These are phyloP conservation scores for Ophiodon elongatus DNA, from an alignment of 2,113 vertebrate species.

Conservation along the genomic window DNA sequence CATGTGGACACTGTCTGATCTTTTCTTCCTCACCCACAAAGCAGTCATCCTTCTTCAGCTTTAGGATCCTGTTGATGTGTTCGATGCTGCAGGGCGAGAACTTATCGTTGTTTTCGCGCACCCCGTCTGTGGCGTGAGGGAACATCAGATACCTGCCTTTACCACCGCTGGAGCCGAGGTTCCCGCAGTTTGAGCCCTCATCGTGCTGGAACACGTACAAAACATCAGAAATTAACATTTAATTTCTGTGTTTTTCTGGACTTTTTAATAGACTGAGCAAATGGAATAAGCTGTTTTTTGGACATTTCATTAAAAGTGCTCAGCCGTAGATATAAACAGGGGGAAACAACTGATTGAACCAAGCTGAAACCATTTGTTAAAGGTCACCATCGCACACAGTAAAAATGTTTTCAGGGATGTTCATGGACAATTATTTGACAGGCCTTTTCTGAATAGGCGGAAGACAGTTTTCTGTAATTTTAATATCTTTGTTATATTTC, in stretches of 20 bases:
- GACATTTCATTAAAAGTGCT: neutral
- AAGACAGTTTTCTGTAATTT: neutral
- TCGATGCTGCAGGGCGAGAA: slow-evolving; percentile 86
- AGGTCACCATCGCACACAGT: neutral
- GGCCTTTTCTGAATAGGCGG: neutral
- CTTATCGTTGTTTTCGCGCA: slow-evolving; percentile 87
- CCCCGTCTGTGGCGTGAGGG: slow-evolving; percentile 80
- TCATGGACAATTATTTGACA: neutral
- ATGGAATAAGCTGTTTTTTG: neutral
- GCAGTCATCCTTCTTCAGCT: slow-evolving; percentile 86
- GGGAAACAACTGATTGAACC: neutral
- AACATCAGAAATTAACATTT: neutral
- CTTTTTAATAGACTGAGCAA: neutral
- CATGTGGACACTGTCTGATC: neutral
- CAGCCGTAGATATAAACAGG: neutral
- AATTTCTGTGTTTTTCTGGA: neutral
- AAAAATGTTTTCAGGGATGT: neutral
- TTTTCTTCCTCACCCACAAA: slow-evolving; percentile 82
- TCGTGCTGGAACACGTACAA: slow-evolving; percentile 82
- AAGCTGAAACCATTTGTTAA: neutral
- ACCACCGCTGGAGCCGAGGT: slow-evolving; percentile 63
- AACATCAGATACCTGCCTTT: slow-evolving; percentile 89
- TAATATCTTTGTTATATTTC: slow-evolving; percentile 32
- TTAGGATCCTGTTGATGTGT: slow-evolving; percentile 77
- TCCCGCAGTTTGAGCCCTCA: slow-evolving; percentile 79